A percentile compares a stretch with the other conserved stretches of the same genome.
Conservation (phyloP, 2,797 vertebrate species). For the Tympanoctomys barrerae region DNA sequence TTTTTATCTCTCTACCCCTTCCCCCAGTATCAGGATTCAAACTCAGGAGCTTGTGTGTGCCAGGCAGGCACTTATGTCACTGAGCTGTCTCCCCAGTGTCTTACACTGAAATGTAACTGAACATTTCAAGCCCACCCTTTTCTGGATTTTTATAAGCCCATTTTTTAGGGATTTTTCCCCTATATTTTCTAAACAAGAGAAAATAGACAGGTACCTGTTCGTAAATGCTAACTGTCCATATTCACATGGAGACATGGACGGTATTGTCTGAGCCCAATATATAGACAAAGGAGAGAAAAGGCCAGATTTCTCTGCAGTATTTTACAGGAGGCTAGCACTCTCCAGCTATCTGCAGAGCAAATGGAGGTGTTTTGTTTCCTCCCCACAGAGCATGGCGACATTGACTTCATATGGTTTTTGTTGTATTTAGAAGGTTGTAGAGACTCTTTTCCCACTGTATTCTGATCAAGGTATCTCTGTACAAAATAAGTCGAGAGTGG, state of each 20-base stretch:
- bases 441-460: neutral
- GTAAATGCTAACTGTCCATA: neutral
- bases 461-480: neutral
- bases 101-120: too few relatives aligned
- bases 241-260: neutral
- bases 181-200: neutral
- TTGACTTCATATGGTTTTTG: neutral
- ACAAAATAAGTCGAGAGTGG: neutral
- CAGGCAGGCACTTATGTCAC: too few relatives aligned
- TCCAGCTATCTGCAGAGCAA: neutral
- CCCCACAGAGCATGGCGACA: neutral
- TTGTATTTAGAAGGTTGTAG: neutral
- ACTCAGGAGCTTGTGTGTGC: too few relatives aligned
- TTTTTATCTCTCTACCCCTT: too few relatives aligned
- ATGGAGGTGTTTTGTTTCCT: neutral
- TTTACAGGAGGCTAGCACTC: neutral
- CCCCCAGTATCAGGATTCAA: too few relatives aligned
- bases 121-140: neutral
- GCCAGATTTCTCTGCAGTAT: neutral
- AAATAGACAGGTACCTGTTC: neutral
- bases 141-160: neutral
- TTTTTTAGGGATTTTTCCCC: neutral
- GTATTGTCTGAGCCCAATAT: neutral
- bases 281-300: neutral
- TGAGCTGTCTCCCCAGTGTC: too few relatives aligned